Percentiles rank a stretch among this genome's conserved stretches.
Conservation (phyloP, 2,797 vertebrate species). For the Eremophila alpestris region DNA sequence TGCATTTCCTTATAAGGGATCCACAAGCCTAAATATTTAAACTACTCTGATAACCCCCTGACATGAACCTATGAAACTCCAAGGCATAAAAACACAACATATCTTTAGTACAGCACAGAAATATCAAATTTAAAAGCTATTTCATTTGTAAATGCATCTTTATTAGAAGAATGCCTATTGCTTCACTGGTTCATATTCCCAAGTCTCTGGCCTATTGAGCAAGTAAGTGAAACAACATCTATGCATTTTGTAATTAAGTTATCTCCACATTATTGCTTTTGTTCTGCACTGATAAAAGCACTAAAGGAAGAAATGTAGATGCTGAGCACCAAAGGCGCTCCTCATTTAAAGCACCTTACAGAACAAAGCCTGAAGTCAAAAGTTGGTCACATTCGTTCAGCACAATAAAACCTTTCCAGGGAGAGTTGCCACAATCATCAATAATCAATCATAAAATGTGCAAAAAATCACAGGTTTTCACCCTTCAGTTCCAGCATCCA, state of each 20-base stretch:
- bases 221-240: slow-evolving; percentile 23
- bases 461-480: background rate
- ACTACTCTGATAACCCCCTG: background rate
- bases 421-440: background rate
- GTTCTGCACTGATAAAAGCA: background rate
- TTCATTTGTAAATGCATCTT: slow-evolving; percentile 3
- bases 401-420: background rate
- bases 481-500: background rate
- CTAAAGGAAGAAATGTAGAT: slow-evolving; percentile 29
- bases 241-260: slow-evolving; percentile 34
- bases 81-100: background rate
- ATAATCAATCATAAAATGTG: background rate
- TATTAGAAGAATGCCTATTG: background rate
- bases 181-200: slow-evolving; percentile 1
- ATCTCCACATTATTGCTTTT: slow-evolving; percentile 4
- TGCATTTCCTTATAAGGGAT: slow-evolving; percentile 2
- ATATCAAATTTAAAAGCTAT: background rate
- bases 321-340: background rate
- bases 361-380: slow-evolving; percentile 16
- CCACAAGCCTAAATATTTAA: background rate
- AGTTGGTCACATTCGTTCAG: background rate
- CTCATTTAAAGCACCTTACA: background rate
- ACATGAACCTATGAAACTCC: background rate
- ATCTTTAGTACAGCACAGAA: background rate
- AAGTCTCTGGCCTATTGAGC: background rate